These are phyloP conservation scores for Drosophila auraria DNA, from an alignment of 1,140 invertebrate genomes.

Conservation along the genomic window DNA sequence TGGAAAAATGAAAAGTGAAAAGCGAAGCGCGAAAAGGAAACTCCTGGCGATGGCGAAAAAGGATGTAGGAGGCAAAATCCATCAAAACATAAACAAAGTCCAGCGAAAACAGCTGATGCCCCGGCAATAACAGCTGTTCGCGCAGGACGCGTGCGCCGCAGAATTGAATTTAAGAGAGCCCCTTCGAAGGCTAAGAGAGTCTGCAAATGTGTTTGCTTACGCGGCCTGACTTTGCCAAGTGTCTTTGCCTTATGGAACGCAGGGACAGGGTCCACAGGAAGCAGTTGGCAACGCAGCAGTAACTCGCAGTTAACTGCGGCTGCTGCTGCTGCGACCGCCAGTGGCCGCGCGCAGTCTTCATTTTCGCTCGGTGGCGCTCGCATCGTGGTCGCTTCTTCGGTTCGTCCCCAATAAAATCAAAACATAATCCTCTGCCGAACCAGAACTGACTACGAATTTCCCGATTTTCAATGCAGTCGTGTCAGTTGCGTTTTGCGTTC, in stretches of 20 bases:
- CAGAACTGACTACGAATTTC: conserved; percentile 16
- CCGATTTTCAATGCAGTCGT: conserved; percentile 40
- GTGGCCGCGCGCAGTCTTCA: conserved; percentile 51
- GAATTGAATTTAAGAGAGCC: conserved; percentile 36
- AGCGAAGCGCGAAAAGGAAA: conserved; percentile 7
- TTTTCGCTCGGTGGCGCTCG: conserved; percentile 58
- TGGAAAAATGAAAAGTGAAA: conserved; percentile 3
- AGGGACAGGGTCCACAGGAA: conserved; percentile 24
- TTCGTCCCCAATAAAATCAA: conserved; percentile 8
- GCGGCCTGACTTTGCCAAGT: conserved; percentile 24
- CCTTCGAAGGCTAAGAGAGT: conserved; percentile 27
- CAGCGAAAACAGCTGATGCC: conserved; percentile 52
- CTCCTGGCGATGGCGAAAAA: conserved; percentile 13
- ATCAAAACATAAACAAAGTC: conserved; percentile 63
- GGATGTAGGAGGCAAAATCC: conserved; percentile 18
- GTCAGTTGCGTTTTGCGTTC: conserved; percentile 68
- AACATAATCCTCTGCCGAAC: conserved; percentile 7
- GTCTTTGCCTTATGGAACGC: conserved; percentile 34
- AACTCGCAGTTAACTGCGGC: conserved; percentile 36
- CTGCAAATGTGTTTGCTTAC: conserved; percentile 24
- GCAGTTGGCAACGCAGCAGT: conserved; percentile 40
- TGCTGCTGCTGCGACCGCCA: conserved; percentile 35
- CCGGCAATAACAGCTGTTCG: conserved; percentile 49
- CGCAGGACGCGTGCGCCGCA: conserved; percentile 57
- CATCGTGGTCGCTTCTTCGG: conserved; percentile 40